These are phyloP conservation scores for Camponotus pennsylvanicus DNA, from an alignment of 1,140 invertebrate species.

Conservation along the genomic window DNA sequence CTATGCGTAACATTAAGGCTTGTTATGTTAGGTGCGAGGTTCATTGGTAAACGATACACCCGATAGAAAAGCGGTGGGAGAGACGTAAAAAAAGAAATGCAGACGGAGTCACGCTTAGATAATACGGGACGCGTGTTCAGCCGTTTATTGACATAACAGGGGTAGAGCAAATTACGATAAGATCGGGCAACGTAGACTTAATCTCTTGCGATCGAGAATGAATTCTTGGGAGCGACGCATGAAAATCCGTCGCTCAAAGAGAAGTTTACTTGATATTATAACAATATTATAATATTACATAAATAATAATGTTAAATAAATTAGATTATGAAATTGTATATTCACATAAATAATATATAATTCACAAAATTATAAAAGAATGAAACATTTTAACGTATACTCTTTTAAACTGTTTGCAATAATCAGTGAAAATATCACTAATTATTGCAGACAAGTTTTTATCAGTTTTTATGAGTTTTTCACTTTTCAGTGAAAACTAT, in stretches of 20 bases:
- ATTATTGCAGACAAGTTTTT: too few relatives aligned
- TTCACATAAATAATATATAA: neutral
- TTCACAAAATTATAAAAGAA: neutral
- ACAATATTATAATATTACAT: neutral
- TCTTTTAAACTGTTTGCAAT: neutral
- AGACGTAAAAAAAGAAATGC: slow-evolving; percentile 36
- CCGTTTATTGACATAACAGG: slow-evolving; percentile 69
- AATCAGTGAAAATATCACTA: too few relatives aligned
- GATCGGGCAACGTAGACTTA: slow-evolving; percentile 60
- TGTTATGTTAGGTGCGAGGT: slow-evolving; percentile 49
- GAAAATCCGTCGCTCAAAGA: neutral
- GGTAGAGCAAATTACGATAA: slow-evolving; percentile 68
- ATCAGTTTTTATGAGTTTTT: too few relatives aligned
- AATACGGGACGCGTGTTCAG: slow-evolving; percentile 69
- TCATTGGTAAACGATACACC: slow-evolving; percentile 68
- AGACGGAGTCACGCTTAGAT: slow-evolving; percentile 67
- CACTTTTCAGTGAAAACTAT: too few relatives aligned
- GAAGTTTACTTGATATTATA: neutral
- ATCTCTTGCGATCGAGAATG: slow-evolving; percentile 28
- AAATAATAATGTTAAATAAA: neutral
- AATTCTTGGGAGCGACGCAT: slow-evolving; percentile 27
- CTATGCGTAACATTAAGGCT: slow-evolving; percentile 28
- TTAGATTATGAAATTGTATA: neutral
- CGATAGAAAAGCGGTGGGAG: slow-evolving; percentile 57
- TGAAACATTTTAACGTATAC: neutral